phyloP scores from a whole-genome alignment of 1,140 invertebrate species.

The Drosophila gunungcola region DNA sequence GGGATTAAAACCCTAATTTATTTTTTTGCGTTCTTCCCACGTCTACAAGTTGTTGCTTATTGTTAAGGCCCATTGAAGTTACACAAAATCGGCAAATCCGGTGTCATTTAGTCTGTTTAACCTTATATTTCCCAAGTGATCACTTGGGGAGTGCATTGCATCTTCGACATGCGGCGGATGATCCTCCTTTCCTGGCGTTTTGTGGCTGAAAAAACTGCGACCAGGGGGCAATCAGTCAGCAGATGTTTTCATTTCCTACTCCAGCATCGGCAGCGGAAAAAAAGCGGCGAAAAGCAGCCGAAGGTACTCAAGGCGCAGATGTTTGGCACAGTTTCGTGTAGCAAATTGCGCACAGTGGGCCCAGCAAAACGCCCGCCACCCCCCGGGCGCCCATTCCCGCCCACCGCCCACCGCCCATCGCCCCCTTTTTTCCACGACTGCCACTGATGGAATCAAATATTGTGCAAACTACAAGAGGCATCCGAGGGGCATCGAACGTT shows the following conservation, averaged over 20 bases:
- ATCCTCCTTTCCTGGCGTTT: slow-evolving; percentile 18
- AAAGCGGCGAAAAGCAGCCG: slow-evolving; percentile 44
- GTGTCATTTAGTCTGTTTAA: neutral
- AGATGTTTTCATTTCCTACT: slow-evolving; percentile 83
- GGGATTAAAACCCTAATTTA: too few species aligned
- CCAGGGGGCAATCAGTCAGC: slow-evolving; percentile 83
- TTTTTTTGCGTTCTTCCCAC: too few species aligned
- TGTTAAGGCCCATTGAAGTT: neutral
- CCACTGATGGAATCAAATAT: slow-evolving; percentile 81
- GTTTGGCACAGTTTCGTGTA: slow-evolving; percentile 82
- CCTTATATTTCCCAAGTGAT: neutral
- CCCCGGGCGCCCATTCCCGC: slow-evolving; percentile 2
- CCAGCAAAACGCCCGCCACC: slow-evolving; percentile 45
- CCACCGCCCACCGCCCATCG: slow-evolving; percentile 10
- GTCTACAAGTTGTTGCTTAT: too few species aligned
- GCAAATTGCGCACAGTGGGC: slow-evolving; percentile 81
- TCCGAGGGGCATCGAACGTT: slow-evolving; percentile 71
- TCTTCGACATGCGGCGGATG: slow-evolving; percentile 3
- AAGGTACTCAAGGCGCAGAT: slow-evolving; percentile 71
- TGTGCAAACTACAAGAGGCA: slow-evolving; percentile 76
- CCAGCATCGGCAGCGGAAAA: slow-evolving; percentile 41
- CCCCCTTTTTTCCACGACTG: slow-evolving; percentile 6
- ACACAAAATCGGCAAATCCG: neutral
- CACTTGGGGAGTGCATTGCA: slow-evolving; percentile 7
- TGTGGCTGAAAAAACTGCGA: slow-evolving; percentile 34